Evolutionary conservation across 2,888 invertebrate genomes (phyloP), one percentile per base, ranked within the genome.

Genomic region (Aspidiotus rigidus): DNA sequence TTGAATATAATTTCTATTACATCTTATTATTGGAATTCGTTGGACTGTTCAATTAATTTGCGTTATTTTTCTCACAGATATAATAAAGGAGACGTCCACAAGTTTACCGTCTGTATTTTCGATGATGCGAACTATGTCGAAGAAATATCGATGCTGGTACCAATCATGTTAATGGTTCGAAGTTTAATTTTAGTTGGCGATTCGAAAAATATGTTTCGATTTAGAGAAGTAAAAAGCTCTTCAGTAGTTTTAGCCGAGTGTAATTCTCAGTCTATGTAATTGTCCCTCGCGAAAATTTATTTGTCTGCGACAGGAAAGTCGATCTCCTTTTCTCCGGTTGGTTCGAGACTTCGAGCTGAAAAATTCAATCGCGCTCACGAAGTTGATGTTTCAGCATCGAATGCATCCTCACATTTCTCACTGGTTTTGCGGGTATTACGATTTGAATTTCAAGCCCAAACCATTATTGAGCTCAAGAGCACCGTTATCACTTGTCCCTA

Each of bases 51-150:
- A n/a, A n/a, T n/a, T n/a, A n/a, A n/a, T n/a, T n/a, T n/a, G n/a
- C n/a, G n/a, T 28, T 28, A 39, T 42, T 13, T 42, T n/a, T n/a
- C 3, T 42, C 42, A 5, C 62, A 62, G 62, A 11, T 10, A 41
- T 3, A 66, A 66, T 40, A 57, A 60, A 57, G 66, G 49, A n/a
- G 59, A 57, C 39, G n/a, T 66, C n/a, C 44, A n/a, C 17, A 17
- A 44, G 39, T 60, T 66, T n/a, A 49, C 42, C 10, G 44, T 66
- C 5, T 66, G 66, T 16, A 66, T 66, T n/a, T 44, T 66, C 15
- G 66, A 66, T 42, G 66, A 66, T 49, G 66, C 66, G 9, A 66
- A 57, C 56, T 59, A 56, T 1, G n/a, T 28, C 28, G 49, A 66
- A 7, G 66, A 66, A 11, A 59, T n/a, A 59, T 15, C 13, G 3